Evolutionary conservation across 2,113 vertebrate genomes (phyloP), one percentile per base, ranked within the genome.

Genomic region (Chaetura pelagica): DNA sequence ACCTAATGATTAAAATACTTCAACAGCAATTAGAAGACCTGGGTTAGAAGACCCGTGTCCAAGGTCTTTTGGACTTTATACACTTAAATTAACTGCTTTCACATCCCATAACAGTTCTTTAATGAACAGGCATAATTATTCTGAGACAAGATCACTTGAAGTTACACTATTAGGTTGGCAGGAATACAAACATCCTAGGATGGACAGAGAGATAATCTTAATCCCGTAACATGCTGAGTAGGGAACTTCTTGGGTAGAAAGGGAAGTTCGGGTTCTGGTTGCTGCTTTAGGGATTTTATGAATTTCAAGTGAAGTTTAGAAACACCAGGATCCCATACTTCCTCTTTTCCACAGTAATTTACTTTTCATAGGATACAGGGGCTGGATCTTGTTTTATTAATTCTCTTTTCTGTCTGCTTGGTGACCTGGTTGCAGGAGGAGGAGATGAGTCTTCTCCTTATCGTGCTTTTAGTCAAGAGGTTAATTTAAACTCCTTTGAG

Each of bases 401-500:
- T 78, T 74, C 32, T 68, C 21, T 51, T 51, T 73, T 49, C 23
- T 87, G 21, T 49, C 73, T 74, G 32, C 42, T 84, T 27, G 38
- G 52, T 89, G 87, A 68, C 48, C 23, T 57, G 74, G 7, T n/a
- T 87, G 61, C 90, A 55, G 57, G 21, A 59, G 69, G 44, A 94
- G 81, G 34, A 66, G 85, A 58, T 88, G 88, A 90, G 79, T 51
- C 42, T 86, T 68, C 64, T 77, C 68, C 24, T 83, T 87, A 57
- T 85, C 85, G 79, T 91, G 40, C 35, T 83, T 74, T 42, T 66
- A 42, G 67, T 83, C 54, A 76, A 75, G 71, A 90, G 82, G 75
- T 85, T 83, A 61, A 62, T 92, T 94, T 86, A n/a, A 93, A 85
- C 85, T 66, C 75, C 85, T 88, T 54, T n/a, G 27, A 92, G 79